Evolutionary conservation across 1,140 invertebrate species (phyloP).

Genomic region (Eriocheir sinensis): DNA sequence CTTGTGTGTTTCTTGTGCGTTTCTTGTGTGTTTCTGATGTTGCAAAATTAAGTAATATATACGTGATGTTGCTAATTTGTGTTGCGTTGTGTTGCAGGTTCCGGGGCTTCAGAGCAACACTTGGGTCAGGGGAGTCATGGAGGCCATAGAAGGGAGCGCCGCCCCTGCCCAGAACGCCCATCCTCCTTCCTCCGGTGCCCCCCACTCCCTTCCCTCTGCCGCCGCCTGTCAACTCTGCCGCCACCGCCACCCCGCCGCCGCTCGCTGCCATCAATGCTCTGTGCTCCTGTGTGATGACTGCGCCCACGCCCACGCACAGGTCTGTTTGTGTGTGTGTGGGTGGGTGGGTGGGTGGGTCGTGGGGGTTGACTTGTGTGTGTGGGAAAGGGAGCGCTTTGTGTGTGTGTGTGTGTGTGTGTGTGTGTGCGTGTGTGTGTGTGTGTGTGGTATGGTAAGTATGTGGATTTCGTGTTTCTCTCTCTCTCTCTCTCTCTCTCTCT

Average conservation of each 20-base stretch:
- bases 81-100: slow-evolving; percentile 63
- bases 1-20: no score
- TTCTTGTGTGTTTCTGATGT: neutral
- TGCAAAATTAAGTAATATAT: neutral
- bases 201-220: neutral
- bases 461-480: neutral
- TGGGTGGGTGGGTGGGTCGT: slow-evolving; percentile 47
- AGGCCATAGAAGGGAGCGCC: slow-evolving; percentile 57
- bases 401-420: slow-evolving; percentile 53
- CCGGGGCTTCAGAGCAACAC: slow-evolving; percentile 77
- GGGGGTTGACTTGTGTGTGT: neutral
- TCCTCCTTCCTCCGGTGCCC: neutral
- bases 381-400: no score
- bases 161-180: neutral
- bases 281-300: slow-evolving; percentile 55
- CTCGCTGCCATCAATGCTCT: slow-evolving; percentile 60
- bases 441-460: neutral
- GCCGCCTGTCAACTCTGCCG: slow-evolving; percentile 60
- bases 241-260: slow-evolving; percentile 37
- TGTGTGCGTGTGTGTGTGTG: slow-evolving; percentile 29
- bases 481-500: no score
- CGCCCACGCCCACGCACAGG: slow-evolving; percentile 60
- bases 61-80: neutral
- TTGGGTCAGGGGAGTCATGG: slow-evolving; percentile 70
- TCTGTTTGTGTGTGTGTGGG: slow-evolving; percentile 57